Conservation (phyloP, 2,113 vertebrate species). For the Callithrix jacchus region DNA sequence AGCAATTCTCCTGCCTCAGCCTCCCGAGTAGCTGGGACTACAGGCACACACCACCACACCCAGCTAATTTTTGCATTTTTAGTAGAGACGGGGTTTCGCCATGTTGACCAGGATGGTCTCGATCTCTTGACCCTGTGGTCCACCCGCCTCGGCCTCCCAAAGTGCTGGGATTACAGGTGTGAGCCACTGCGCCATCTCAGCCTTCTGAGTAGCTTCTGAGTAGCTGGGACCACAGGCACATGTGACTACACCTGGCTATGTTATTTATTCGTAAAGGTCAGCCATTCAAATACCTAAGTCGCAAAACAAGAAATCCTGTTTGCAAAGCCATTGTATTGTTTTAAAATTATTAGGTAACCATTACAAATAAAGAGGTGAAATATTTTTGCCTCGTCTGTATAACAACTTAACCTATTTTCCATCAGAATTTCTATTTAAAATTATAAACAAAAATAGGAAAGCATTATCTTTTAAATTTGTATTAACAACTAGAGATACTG, state of each 20-base stretch:
- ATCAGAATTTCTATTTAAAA: constrained; percentile 54
- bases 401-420: constrained; percentile 12
- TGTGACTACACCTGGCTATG: background rate
- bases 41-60: too few relatives aligned
- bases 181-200: too few relatives aligned
- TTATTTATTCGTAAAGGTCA: background rate
- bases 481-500: background rate
- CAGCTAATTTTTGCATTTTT: too few relatives aligned
- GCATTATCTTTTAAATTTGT: constrained; percentile 36
- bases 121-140: too few relatives aligned
- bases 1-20: too few relatives aligned
- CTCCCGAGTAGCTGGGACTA: too few relatives aligned
- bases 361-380: constrained; percentile 4
- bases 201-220: background rate
- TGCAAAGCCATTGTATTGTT: constrained; percentile 20
- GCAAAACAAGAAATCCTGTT: background rate
- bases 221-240: background rate
- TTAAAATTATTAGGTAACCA: constrained; percentile 22
- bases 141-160: too few relatives aligned
- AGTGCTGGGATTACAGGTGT: too few relatives aligned
- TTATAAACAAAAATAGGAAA: constrained; percentile 42
- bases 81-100: too few relatives aligned
- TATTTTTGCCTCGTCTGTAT: background rate
- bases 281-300: constrained; percentile 19
- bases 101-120: too few relatives aligned